Percentiles rank a stretch among this genome's conserved stretches.
phyloP scores from a whole-genome alignment of 2,113 vertebrate genomes.

The Ceyx margarethae region DNA sequence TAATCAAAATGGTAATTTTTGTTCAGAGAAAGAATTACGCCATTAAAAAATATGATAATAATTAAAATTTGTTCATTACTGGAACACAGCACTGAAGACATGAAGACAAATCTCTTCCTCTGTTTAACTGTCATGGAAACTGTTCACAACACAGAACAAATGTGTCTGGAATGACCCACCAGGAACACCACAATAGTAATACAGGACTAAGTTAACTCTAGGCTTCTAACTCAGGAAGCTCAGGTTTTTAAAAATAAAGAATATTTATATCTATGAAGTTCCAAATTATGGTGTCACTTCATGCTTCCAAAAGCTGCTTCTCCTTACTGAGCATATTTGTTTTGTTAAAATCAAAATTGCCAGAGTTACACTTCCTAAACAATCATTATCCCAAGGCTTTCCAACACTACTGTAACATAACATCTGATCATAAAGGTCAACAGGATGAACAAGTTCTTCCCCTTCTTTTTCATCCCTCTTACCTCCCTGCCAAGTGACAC shows the following conservation, averaged over 20 bases:
- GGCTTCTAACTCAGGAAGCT: background rate
- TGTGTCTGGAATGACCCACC: background rate
- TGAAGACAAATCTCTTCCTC: background rate
- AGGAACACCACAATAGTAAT: background rate
- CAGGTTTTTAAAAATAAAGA: background rate
- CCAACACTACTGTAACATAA: background rate
- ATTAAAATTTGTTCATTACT: background rate
- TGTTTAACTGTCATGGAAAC: background rate
- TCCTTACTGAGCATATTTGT: background rate
- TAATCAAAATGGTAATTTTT: background rate
- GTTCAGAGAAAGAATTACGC: background rate
- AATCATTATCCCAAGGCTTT: background rate
- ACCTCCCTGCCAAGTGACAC: background rate
- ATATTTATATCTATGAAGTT: background rate
- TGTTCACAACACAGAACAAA: background rate
- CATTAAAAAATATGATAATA: background rate
- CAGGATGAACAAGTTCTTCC: background rate
- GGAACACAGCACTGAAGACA: background rate
- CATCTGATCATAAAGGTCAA: background rate
- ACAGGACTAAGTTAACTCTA: background rate
- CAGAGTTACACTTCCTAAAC: background rate
- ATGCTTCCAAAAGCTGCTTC: background rate
- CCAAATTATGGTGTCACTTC: background rate
- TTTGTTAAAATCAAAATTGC: background rate
- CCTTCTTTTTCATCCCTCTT: background rate